Evolutionary conservation across 2,113 vertebrate species (phyloP), one percentile per base, ranked within the genome.

Genomic region (Saccopteryx bilineata): DNA sequence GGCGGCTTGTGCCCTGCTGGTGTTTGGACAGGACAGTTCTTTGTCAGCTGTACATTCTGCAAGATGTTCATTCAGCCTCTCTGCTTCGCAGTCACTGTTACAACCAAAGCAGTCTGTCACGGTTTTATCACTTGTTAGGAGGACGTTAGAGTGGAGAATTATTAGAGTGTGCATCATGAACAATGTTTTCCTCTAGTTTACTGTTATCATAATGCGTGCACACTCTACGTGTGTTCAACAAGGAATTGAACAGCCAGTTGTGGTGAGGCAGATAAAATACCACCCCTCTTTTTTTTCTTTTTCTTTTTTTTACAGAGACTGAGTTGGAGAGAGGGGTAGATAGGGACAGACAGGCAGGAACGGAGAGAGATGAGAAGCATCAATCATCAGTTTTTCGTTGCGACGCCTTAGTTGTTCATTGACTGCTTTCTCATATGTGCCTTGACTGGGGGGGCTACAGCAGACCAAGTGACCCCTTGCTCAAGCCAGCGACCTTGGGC

Each of bases 101-200:
- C 13, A 93, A 52, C 69, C 33, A 72, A 63, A 78, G 19, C 52
- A 56, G 5, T 84, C 66, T 90, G 19, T 90, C 19, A 50, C 5
- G 71, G 50, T 72, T 68, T 74, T 14, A 87, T 0, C 1, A 75
- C 15, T 68, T 72, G 9, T 76, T 91, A 69, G 78, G 33, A 84
- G 2, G 28, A 69, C n/a, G 48, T 61, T 94, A 76, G 65, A 63
- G 23, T 31, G 92, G 76, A 94, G 71, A 93, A 39, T 69, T 60
- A 72, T 87, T 86, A 87, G 54, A 90, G 52, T 46, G 92, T 84
- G 52, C 52, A 90, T 84, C n/a, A 39, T 74, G 48, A 91, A 68
- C 23, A 69, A 18, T 33, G 66, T 66, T 54, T 61, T 48, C 39
- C 23, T 58, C 19, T 39, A 54, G 61, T 61, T 85, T 78, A 39